Conservation (phyloP, 2,888 invertebrate genomes). For the Nysson spinosus region DNA sequence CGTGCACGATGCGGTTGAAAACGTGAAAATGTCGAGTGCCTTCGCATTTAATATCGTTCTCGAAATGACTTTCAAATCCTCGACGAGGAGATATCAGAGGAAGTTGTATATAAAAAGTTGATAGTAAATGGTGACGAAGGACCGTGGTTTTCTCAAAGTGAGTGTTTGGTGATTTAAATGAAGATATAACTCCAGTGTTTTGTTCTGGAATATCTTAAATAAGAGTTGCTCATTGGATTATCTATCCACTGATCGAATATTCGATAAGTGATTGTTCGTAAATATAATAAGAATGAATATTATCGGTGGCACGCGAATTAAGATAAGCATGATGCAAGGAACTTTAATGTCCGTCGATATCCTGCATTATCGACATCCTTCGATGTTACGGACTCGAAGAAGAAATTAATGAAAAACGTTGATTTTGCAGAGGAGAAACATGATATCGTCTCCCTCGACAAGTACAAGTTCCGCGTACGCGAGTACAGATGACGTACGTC, state of each 20-base stretch:
- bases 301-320: no score
- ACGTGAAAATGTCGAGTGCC: constrained; percentile 1
- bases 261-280: no score
- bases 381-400: no score
- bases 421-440: constrained; percentile 41
- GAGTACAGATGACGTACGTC: constrained; percentile 42
- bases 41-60: neutral
- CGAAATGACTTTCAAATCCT: constrained; percentile 21
- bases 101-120: constrained; percentile 6
- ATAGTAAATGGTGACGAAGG: constrained; percentile 46
- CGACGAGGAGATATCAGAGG: neutral
- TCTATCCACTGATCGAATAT: no score
- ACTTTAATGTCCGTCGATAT: no score
- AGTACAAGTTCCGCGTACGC: constrained; percentile 52
- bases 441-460: constrained; percentile 51
- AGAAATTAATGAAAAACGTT: no score
- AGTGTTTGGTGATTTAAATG: constrained; percentile 17
- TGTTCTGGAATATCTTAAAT: neutral
- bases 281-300: no score
- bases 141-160: constrained; percentile 30
- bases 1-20: constrained; percentile 18
- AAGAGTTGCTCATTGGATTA: no score
- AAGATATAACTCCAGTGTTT: neutral
- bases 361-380: neutral
- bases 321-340: no score